phyloP scores from a whole-genome alignment of 2,113 vertebrate genomes.

The Motacilla alba region DNA sequence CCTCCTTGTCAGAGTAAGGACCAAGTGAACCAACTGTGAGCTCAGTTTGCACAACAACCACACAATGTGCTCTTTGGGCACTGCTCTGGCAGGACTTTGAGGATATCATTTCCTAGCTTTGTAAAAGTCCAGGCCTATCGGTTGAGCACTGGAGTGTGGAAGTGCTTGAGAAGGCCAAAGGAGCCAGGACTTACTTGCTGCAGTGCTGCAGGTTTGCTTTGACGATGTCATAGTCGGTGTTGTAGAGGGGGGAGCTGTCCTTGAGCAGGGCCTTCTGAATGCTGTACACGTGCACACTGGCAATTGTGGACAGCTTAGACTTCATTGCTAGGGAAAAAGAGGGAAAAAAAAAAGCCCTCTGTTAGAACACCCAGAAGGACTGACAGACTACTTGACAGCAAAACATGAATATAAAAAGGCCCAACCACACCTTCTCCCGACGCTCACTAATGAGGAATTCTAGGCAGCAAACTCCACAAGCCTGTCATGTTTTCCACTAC shows the following conservation, averaged over 20 bases:
- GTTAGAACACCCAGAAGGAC: constrained; percentile 37
- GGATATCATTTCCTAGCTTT: not conserved
- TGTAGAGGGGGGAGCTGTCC: constrained; percentile 92
- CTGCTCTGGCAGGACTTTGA: not conserved
- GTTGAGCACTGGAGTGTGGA: not conserved
- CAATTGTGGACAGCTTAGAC: constrained; percentile 80
- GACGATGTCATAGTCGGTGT: constrained; percentile 90
- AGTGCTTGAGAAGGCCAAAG: not conserved
- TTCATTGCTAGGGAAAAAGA: constrained; percentile 78
- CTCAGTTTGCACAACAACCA: not conserved
- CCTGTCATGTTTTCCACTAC: not conserved
- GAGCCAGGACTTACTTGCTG: constrained; percentile 79
- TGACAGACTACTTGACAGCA: not conserved
- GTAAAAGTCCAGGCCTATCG: not conserved
- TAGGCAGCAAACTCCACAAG: not conserved
- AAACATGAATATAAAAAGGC: not conserved
- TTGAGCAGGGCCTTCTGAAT: constrained; percentile 91
- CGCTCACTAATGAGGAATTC: fast-evolving
- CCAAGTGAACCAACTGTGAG: not conserved
- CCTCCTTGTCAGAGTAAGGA: fast-evolving
- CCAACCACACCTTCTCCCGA: not conserved
- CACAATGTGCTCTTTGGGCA: not conserved
- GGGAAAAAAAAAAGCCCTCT: not conserved
- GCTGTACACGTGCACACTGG: constrained; percentile 93
- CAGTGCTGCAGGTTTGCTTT: constrained; percentile 90